phyloP scores from a whole-genome alignment of 2,113 vertebrate genomes.

The Pycnonotus jocosus region DNA sequence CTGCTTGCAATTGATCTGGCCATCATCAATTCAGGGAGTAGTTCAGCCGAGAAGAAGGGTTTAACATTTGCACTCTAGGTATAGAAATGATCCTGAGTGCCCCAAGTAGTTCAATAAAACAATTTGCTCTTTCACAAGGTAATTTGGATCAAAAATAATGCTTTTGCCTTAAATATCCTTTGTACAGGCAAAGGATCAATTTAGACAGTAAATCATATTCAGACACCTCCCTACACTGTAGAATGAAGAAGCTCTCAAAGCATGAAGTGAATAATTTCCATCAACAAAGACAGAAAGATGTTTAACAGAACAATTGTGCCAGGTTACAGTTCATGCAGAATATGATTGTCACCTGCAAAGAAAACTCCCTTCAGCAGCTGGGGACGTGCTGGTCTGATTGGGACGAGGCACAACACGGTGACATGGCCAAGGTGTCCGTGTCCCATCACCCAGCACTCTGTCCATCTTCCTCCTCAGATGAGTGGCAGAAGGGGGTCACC shows the following conservation, averaged over 20 bases:
- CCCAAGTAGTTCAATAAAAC: background rate
- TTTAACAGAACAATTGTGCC: background rate
- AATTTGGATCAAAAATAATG: background rate
- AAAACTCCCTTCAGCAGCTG: background rate
- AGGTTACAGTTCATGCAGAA: background rate
- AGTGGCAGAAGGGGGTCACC: background rate
- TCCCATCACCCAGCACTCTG: background rate
- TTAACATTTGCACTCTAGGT: background rate
- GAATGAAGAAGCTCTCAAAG: background rate
- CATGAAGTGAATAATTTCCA: background rate
- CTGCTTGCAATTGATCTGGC: background rate
- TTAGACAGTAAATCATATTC: background rate
- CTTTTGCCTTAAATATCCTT: background rate
- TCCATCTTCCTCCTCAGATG: background rate
- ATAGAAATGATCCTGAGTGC: background rate
- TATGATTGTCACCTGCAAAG: background rate
- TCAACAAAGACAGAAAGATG: background rate
- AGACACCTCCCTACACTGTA: background rate
- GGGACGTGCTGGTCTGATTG: background rate
- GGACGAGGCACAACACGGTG: accelerated
- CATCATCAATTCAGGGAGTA: background rate
- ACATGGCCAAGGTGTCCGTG: background rate
- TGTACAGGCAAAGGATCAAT: background rate
- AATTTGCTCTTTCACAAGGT: background rate
- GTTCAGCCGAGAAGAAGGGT: background rate